Evolutionary conservation across 2,797 vertebrate species (phyloP), one percentile per base, ranked within the genome.

Genomic region (Dermochelys coriacea): DNA sequence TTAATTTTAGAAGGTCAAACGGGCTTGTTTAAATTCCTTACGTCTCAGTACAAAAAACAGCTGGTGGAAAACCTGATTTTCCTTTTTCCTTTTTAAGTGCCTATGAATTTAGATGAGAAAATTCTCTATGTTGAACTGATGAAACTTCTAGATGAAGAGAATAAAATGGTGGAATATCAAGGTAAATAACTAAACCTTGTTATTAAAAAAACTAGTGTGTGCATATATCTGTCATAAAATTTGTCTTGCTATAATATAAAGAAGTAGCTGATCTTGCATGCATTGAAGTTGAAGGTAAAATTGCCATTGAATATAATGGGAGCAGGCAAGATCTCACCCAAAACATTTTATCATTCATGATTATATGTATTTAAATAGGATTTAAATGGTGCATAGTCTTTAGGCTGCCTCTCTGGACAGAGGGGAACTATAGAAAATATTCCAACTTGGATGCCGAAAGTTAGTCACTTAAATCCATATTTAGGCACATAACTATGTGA

Each of bases 111-210:
- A 85, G 98, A 98, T 93, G 98, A 98, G 94, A 97, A 94, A 93
- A 96, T 97, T 80, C 94, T 99, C 51, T 99, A 98, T 95, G 90
- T 97, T 89, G 98, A 96, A 95, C 97, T 99, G 97, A 96, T 98
- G 21, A 97, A 97, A 1, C 92, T 99, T 92, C 96, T 99, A 90
- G 98, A 98, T 55, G 98, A 99, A 23, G 98, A 98, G 79, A 86
- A 59, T 52, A 93, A 98, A 54, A 96, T 92, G 86, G 91, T 98
- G 84, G 97, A 98, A 71, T 96, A 98, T 84, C 98, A 98, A 97
- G 98, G 99, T 99, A 97, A 95, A 89, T 87, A 80, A 89, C 5
- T 51, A 79, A 85, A 37, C 50, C 0, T 79, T 78, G 87, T 84
- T 47, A 12, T 27, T 34, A 78, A 84, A 94, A 85, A 85, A 55